A percentile compares a stretch with the other conserved stretches of the same genome.
These are phyloP conservation scores for Clarias magur DNA, from an alignment of 2,113 vertebrate genomes.

Conservation along the genomic window DNA sequence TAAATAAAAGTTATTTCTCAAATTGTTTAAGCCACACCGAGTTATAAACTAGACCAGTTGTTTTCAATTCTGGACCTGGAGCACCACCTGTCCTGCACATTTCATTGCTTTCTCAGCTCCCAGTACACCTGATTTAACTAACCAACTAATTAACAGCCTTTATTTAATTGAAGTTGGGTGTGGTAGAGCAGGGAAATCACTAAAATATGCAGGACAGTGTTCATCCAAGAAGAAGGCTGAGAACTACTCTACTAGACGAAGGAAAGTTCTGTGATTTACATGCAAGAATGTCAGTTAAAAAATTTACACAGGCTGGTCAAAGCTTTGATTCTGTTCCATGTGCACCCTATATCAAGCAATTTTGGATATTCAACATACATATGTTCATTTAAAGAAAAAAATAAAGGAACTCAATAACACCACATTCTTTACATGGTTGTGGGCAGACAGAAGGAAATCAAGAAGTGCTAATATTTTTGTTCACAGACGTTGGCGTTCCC, in stretches of 20 bases:
- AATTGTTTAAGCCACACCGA: not conserved
- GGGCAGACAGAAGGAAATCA: slow-evolving; percentile 35
- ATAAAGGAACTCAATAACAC: slow-evolving; percentile 30
- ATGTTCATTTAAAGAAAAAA: slow-evolving; percentile 10
- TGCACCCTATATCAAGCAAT: not conserved
- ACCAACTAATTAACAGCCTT: too few relatives aligned
- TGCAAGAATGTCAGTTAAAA: not conserved
- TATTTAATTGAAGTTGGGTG: too few relatives aligned
- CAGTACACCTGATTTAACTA: too few relatives aligned
- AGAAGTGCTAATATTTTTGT: slow-evolving; percentile 35
- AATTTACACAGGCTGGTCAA: not conserved
- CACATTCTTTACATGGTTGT: slow-evolving; percentile 46
- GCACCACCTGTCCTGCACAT: too few relatives aligned
- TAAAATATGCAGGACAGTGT: too few relatives aligned
- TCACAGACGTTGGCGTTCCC: slow-evolving; percentile 34
- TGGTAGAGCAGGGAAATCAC: too few relatives aligned
- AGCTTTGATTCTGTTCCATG: not conserved
- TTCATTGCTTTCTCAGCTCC: too few relatives aligned
- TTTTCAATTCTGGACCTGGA: too few relatives aligned
- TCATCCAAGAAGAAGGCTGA: too few relatives aligned
- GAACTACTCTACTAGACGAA: not conserved
- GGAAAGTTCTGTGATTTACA: not conserved
- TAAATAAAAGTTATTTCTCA: not conserved
- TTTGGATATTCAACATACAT: slow-evolving; percentile 24
- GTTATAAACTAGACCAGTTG: not conserved